These are phyloP conservation scores for Phaenicophaeus curvirostris DNA, from an alignment of 2,797 vertebrate genomes.

Conservation along the genomic window DNA sequence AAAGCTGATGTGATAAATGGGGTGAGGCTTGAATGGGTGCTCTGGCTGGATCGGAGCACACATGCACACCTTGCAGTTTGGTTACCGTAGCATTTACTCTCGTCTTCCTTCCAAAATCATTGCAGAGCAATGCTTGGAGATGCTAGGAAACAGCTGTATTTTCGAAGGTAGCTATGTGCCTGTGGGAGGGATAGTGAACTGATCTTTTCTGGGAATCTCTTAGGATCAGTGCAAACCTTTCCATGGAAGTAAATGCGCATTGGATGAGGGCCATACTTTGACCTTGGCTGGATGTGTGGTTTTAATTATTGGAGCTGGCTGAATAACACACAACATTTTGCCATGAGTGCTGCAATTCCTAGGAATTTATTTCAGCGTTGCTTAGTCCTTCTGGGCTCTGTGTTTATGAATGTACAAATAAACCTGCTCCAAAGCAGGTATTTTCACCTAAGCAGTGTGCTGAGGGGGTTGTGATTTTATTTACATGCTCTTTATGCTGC, in stretches of 20 bases:
- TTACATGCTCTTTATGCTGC: background rate
- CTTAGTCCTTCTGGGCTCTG: background rate
- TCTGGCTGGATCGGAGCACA: background rate
- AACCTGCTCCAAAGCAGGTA: background rate
- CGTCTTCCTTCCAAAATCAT: background rate
- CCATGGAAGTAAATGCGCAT: background rate
- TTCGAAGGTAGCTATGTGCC: background rate
- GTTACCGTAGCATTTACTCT: background rate
- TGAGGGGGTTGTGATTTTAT: conserved; percentile 10
- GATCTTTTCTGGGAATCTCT: background rate
- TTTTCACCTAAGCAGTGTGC: background rate
- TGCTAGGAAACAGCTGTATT: conserved; percentile 4
- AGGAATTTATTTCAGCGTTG: conserved; percentile 33
- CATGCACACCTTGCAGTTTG: background rate
- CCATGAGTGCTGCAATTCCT: background rate
- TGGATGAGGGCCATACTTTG: background rate
- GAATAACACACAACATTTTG: background rate
- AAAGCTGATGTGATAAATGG: background rate
- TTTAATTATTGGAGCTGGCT: conserved; percentile 50
- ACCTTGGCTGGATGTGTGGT: conserved; percentile 17
- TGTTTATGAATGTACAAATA: background rate
- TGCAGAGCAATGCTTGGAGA: background rate
- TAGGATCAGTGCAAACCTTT: background rate
- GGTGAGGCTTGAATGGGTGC: background rate
- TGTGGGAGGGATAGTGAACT: background rate